These are phyloP conservation scores for Bubo blakistoni DNA, from an alignment of 2,113 vertebrate genomes.

Conservation along the genomic window DNA sequence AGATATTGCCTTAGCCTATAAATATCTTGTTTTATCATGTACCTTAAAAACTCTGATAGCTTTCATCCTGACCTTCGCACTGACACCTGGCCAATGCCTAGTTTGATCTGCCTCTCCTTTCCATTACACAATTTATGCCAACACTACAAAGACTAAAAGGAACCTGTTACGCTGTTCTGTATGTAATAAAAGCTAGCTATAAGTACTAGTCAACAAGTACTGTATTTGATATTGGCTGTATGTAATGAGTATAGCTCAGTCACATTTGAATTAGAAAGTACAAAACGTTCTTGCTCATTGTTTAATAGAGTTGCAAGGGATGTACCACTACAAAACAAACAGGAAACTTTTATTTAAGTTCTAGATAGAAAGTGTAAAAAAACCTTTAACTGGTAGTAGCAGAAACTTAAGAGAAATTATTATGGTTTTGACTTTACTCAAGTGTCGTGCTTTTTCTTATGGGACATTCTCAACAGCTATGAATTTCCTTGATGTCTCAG, in stretches of 20 bases:
- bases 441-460: not conserved
- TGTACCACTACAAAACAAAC: not conserved
- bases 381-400: not conserved
- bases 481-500: not conserved
- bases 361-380: not conserved
- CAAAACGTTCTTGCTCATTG: not conserved
- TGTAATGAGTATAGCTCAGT: not conserved
- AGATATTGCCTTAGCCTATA: not conserved
- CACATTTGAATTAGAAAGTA: not conserved
- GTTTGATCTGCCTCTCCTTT: not conserved
- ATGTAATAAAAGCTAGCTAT: not conserved
- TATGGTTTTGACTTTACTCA: not conserved
- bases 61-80: not conserved
- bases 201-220: not conserved
- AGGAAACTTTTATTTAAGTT: not conserved
- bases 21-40: not conserved
- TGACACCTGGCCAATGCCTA: not conserved
- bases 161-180: not conserved
- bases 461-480: not conserved
- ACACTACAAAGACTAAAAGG: not conserved
- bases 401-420: not conserved
- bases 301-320: not conserved
- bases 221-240: not conserved
- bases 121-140: not conserved
- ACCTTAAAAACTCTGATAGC: not conserved